Conservation (phyloP, 2,113 vertebrate species). For the Podilymbus podiceps region DNA sequence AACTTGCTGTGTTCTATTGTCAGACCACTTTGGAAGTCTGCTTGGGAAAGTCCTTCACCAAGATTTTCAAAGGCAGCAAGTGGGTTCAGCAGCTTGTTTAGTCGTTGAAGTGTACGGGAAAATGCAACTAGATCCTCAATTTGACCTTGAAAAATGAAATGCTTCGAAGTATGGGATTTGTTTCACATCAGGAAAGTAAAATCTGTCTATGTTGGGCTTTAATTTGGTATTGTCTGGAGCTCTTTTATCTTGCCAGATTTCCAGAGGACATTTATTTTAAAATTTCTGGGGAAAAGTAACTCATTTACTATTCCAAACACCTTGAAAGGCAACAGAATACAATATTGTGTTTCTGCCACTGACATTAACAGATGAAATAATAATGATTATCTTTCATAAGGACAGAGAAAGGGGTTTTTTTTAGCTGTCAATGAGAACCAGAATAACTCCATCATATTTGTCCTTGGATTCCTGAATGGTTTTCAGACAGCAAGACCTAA, state of each 20-base stretch:
- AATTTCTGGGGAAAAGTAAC: neutral
- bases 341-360: neutral
- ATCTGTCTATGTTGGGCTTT: neutral
- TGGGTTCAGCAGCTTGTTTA: neutral
- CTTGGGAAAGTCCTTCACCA: neutral
- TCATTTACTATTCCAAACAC: neutral
- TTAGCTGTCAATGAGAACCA: neutral
- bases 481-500: neutral
- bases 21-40: neutral
- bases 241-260: conserved; percentile 33
- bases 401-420: neutral
- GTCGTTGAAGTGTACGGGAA: neutral
- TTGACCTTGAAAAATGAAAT: conserved; percentile 11
- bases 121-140: neutral
- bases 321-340: neutral
- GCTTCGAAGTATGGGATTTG: conserved; percentile 24
- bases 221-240: conserved; percentile 21
- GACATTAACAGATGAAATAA: neutral
- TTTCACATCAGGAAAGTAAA: neutral
- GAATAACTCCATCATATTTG: neutral
- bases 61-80: neutral
- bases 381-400: neutral
- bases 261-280: neutral
- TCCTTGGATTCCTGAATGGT: neutral
- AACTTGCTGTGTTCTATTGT: neutral